Conservation (phyloP, 2,888 invertebrate species). For the Eupithecia subumbrata region DNA sequence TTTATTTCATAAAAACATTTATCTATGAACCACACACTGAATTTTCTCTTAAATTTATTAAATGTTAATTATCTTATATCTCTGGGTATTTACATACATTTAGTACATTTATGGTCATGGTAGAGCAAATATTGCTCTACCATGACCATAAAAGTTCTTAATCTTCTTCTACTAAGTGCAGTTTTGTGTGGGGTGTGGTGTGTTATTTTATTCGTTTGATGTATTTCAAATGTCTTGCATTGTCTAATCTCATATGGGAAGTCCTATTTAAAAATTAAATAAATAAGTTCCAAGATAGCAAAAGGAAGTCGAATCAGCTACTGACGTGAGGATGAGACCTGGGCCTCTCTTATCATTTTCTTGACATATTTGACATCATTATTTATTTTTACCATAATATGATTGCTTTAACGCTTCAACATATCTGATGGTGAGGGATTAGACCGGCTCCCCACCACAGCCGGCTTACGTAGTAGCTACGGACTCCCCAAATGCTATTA, state of each 20-base stretch:
- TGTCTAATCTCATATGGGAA: too few species aligned
- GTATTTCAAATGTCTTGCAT: background rate
- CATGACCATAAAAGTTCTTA: too few species aligned
- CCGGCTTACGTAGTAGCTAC: constrained; percentile 80
- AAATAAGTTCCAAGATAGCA: constrained; percentile 34
- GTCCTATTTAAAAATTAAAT: too few species aligned
- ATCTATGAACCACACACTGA: too few species aligned
- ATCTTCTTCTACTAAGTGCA: too few species aligned
- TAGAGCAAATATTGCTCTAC: too few species aligned
- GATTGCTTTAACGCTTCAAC: constrained; percentile 74
- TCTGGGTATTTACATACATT: too few species aligned
- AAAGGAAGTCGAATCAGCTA: constrained; percentile 81
- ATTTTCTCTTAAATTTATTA: too few species aligned
- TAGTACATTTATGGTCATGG: too few species aligned
- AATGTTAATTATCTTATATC: too few species aligned
- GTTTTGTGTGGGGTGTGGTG: too few species aligned
- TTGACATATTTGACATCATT: constrained; percentile 74
- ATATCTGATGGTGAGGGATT: constrained; percentile 75
- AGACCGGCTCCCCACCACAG: constrained; percentile 76
- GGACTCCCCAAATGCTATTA: constrained; percentile 63
- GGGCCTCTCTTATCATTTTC: constrained; percentile 78
- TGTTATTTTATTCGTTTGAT: background rate
- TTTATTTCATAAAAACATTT: too few species aligned
- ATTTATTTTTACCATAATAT: constrained; percentile 72
- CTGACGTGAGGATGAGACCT: constrained; percentile 77